These are phyloP conservation scores for Morpho helenor DNA, from an alignment of 2,888 invertebrate genomes.

Conservation along the genomic window DNA sequence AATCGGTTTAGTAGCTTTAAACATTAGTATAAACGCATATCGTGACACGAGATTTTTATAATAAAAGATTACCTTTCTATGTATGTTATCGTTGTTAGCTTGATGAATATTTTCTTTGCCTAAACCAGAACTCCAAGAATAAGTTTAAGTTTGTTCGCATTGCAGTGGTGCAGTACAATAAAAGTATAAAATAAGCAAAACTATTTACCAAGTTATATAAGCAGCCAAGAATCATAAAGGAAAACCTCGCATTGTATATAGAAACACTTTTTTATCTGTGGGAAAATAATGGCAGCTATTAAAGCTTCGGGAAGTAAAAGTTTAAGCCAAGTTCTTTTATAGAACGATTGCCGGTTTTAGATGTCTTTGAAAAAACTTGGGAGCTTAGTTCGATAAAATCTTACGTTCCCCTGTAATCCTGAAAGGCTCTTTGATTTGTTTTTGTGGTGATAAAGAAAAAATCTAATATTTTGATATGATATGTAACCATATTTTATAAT, in stretches of 20 bases:
- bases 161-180: slow-evolving; percentile 20
- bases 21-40: too few species aligned
- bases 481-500: too few species aligned
- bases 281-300: slow-evolving; percentile 47
- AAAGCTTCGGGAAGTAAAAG: slow-evolving; percentile 54
- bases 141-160: slow-evolving; percentile 15
- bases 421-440: slow-evolving; percentile 63
- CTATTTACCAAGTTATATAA: slow-evolving; percentile 23
- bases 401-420: slow-evolving; percentile 64
- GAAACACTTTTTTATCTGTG: slow-evolving; percentile 28
- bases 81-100: slow-evolving; percentile 1
- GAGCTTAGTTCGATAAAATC: slow-evolving; percentile 59
- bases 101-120: slow-evolving; percentile 2
- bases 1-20: background rate
- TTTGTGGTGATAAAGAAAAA: slow-evolving; percentile 46
- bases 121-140: slow-evolving; percentile 3
- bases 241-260: slow-evolving; percentile 24
- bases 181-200: slow-evolving; percentile 22
- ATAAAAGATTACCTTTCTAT: background rate
- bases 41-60: too few species aligned
- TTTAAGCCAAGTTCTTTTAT: slow-evolving; percentile 55
- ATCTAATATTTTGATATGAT: slow-evolving; percentile 3
- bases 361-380: slow-evolving; percentile 57
- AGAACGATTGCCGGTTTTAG: slow-evolving; percentile 58
- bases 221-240: slow-evolving; percentile 23